Percentiles rank a stretch among this genome's conserved stretches.
Conservation (phyloP, 2,113 vertebrate genomes). For the Cyanocitta stelleri region DNA sequence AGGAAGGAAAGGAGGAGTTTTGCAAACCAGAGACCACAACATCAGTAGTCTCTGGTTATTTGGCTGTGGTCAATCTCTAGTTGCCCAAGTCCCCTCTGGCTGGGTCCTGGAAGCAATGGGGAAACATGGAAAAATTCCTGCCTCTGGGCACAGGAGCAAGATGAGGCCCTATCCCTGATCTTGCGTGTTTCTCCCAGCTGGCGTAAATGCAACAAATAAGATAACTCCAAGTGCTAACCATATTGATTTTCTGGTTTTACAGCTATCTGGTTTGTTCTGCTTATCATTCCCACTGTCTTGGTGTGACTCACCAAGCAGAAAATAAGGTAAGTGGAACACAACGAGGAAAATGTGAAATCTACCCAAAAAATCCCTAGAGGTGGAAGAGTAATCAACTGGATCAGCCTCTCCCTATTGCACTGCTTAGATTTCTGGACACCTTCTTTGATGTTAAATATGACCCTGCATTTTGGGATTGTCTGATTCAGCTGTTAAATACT, state of each 20-base stretch:
- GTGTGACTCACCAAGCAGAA: background rate
- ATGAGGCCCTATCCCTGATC: background rate
- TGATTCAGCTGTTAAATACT: background rate
- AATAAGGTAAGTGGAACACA: background rate
- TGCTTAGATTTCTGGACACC: background rate
- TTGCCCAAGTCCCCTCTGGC: background rate
- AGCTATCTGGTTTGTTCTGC: background rate
- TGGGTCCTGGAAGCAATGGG: background rate
- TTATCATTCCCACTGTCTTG: background rate
- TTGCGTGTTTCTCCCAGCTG: background rate
- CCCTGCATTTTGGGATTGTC: background rate
- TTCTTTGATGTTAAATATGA: background rate
- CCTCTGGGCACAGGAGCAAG: background rate
- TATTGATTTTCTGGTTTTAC: background rate
- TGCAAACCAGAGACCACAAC: background rate
- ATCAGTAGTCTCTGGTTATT: background rate
- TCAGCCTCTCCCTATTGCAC: background rate
- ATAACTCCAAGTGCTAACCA: background rate
- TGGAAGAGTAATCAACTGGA: background rate
- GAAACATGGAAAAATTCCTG: background rate
- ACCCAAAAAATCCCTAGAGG: background rate
- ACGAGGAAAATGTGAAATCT: background rate
- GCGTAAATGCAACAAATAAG: background rate
- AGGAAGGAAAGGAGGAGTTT: background rate
- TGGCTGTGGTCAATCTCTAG: background rate